phyloP scores from a whole-genome alignment of 1,140 invertebrate genomes.

The Cataglyphis hispanica region DNA sequence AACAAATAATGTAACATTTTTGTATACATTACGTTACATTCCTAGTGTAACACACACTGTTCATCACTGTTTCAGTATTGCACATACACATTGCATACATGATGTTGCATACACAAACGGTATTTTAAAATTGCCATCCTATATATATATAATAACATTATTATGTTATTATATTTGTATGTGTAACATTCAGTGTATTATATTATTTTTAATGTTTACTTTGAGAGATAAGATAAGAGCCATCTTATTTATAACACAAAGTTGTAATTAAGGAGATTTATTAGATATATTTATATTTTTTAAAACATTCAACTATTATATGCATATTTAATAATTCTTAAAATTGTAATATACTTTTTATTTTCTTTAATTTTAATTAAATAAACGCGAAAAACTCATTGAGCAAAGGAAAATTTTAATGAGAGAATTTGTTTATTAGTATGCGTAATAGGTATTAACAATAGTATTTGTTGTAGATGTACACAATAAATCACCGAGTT shows the following conservation, averaged over 20 bases:
- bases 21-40: slow-evolving; percentile 83
- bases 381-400: not conserved
- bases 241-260: slow-evolving; percentile 32
- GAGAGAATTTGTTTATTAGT: slow-evolving; percentile 34
- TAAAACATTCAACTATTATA: slow-evolving; percentile 34
- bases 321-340: slow-evolving; percentile 24
- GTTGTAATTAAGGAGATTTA: slow-evolving; percentile 25
- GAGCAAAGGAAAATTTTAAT: slow-evolving; percentile 26
- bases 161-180: slow-evolving; percentile 74
- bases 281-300: slow-evolving; percentile 28
- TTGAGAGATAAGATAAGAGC: slow-evolving; percentile 39
- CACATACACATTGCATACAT: slow-evolving; percentile 77
- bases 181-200: slow-evolving; percentile 75
- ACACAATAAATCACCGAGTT: not conserved
- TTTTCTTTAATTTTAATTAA: slow-evolving; percentile 26
- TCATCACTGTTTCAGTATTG: slow-evolving; percentile 79
- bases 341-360: slow-evolving; percentile 10
- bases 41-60: slow-evolving; percentile 81
- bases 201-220: slow-evolving; percentile 59
- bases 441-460: slow-evolving; percentile 8
- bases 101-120: slow-evolving; percentile 67
- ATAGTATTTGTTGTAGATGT: not conserved
- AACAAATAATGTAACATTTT: slow-evolving; percentile 74
- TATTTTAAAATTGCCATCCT: slow-evolving; percentile 73
- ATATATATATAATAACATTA: slow-evolving; percentile 56